Conservation (phyloP, 1,140 invertebrate genomes). For the Propsilocerus akamusi region DNA sequence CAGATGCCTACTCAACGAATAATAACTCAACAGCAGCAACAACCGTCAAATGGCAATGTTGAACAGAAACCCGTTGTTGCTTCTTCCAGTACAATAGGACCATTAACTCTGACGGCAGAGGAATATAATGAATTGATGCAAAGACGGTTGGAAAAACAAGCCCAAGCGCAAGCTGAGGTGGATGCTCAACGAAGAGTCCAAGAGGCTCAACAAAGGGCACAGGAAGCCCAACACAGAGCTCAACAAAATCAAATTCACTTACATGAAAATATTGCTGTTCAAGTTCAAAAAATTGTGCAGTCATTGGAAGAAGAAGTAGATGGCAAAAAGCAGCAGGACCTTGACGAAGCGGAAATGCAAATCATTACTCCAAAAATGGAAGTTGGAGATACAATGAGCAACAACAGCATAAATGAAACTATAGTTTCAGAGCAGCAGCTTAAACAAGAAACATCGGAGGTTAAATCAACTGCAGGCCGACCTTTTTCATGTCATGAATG, state of each 20-base stretch:
- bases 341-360: constrained; percentile 21
- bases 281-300: constrained; percentile 26
- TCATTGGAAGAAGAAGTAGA: constrained; percentile 24
- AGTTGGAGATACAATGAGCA: constrained; percentile 15
- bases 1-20: background rate
- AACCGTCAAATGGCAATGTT: background rate
- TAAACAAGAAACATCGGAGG: constrained; percentile 12
- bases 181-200: constrained; percentile 11
- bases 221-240: constrained; percentile 13
- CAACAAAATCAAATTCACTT: constrained; percentile 9
- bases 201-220: constrained; percentile 5
- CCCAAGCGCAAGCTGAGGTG: constrained; percentile 17
- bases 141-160: constrained; percentile 31
- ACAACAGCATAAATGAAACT: background rate
- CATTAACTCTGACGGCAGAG: constrained; percentile 48
- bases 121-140: constrained; percentile 61
- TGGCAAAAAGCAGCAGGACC: constrained; percentile 21
- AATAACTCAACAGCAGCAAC: background rate
- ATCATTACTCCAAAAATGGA: constrained; percentile 25
- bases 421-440: background rate
- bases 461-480: constrained; percentile 22
- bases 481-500: constrained; percentile 65
- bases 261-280: constrained; percentile 21
- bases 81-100: constrained; percentile 38
- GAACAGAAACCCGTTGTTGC: constrained; percentile 1